These are phyloP conservation scores for Spea bombifrons DNA, from an alignment of 2,113 vertebrate species.

Conservation along the genomic window DNA sequence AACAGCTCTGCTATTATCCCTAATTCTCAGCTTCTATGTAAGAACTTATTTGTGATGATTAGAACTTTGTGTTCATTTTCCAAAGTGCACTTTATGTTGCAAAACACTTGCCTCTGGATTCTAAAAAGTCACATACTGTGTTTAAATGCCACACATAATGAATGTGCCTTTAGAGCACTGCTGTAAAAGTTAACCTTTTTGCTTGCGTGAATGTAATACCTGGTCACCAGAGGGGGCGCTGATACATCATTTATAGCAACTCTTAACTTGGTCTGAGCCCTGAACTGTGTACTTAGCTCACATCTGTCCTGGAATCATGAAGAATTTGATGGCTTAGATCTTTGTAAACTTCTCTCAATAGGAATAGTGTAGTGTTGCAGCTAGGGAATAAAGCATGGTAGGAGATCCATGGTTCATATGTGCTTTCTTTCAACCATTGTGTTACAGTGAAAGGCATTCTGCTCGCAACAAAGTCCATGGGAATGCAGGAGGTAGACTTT, in stretches of 20 bases:
- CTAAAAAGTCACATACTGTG: conserved; percentile 1
- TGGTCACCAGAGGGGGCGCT: conserved; percentile 36
- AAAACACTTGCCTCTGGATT: conserved; percentile 31
- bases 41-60: conserved; percentile 3
- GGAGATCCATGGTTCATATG: conserved; percentile 6
- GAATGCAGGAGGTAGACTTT: conserved; percentile 11
- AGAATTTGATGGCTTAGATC: conserved; percentile 31
- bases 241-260: conserved; percentile 28
- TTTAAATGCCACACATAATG: conserved; percentile 29
- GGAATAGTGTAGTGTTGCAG: conserved; percentile 31
- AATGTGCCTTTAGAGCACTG: conserved; percentile 17
- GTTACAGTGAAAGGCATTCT: conserved; percentile 15
- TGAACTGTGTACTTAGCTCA: neutral
- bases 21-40: conserved; percentile 1
- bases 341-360: conserved; percentile 12
- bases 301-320: conserved; percentile 13
- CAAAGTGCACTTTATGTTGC: conserved; percentile 19
- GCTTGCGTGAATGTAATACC: conserved; percentile 13
- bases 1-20: conserved; percentile 13
- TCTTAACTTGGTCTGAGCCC: neutral
- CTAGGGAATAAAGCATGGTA: conserved; percentile 15
- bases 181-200: neutral
- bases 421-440: conserved; percentile 22
- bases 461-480: conserved; percentile 10
- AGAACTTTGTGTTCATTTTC: conserved; percentile 19